Evolutionary conservation across 2,113 vertebrate genomes (phyloP), one percentile per base, ranked within the genome.

Genomic region (Glaucomys volans): DNA sequence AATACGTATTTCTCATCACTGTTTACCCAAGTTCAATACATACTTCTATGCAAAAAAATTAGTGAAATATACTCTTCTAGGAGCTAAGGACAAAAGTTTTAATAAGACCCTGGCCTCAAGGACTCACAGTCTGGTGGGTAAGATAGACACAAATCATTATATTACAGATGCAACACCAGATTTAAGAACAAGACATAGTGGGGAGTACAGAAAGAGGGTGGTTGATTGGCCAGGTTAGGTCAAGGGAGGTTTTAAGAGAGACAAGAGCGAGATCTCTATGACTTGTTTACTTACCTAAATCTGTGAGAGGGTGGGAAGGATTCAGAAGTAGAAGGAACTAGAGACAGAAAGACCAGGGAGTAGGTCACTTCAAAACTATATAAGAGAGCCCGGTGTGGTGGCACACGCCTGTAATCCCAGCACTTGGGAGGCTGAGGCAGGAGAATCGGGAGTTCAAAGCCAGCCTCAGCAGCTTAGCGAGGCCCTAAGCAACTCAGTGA

Each of bases 1-100:
- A 2, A 71, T 82, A 47, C 81, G 3, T 74, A 79, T 84, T 90
- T 67, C 52, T 80, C 24, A 94, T 95, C n/a, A 69, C 6, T 87
- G 12, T 62, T 13, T 42, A 67, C 69, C 16, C 72, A 92, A 84
- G 47, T 69, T 89, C 67, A 90, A 87, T 8, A 87, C 18, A 44
- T 40, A 95, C 40, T 95, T 94, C 74, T 91, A 35, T 37, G 37
- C 90, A 91, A 90, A 91, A 90, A 40, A 92, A 95, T 67, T 54
- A 95, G 75, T 80, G 6, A 50, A 87, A 92, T 64, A 57, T 18
- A 90, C 9, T 87, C 47, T 76, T 64, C 37, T 66, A 72, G 42
- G 30, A 71, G 12, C 32, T 50, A 90, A 76, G n/a, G 66, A 90
- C 20, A 94, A 79, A 87, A 66, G 50, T 90, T 90, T 62, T 50